Evolutionary conservation across 1,140 invertebrate genomes (phyloP).

Genomic region (Manduca sexta): DNA sequence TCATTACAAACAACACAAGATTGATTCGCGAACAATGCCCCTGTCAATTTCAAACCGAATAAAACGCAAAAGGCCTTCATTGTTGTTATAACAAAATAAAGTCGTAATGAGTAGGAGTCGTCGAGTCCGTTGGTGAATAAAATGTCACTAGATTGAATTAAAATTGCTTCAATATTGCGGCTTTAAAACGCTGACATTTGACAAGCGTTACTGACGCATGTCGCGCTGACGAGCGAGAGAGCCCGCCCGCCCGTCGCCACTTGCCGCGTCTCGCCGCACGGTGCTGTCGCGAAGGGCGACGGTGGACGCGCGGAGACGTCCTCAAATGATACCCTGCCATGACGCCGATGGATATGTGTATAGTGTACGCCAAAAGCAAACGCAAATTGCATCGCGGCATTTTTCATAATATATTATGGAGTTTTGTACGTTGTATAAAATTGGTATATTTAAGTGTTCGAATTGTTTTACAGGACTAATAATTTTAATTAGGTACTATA

Average conservation of each 20-base stretch:
- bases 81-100: constrained; percentile 71
- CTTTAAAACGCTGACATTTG: constrained; percentile 56
- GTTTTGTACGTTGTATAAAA: too few relatives aligned
- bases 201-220: constrained; percentile 58
- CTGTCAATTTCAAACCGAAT: constrained; percentile 55
- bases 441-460: too few relatives aligned
- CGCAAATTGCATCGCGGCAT: too few relatives aligned
- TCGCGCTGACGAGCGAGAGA: constrained; percentile 18
- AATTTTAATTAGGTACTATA: too few relatives aligned
- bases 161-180: constrained; percentile 57
- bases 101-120: constrained; percentile 61
- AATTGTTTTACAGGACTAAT: too few relatives aligned
- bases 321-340: neutral
- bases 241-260: constrained; percentile 5
- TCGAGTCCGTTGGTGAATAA: constrained; percentile 29
- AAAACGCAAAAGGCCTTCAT: constrained; percentile 49
- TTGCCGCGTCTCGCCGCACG: too few relatives aligned
- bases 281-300: neutral
- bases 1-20: constrained; percentile 59
- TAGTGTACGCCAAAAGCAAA: too few relatives aligned
- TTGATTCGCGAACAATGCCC: constrained; percentile 61
- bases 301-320: neutral
- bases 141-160: constrained; percentile 63
- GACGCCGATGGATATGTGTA: too few relatives aligned
- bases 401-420: too few relatives aligned